Base-by-base conservation (phyloP, 2,797 vertebrate species). In the Sarcoramphus papa region DNA sequence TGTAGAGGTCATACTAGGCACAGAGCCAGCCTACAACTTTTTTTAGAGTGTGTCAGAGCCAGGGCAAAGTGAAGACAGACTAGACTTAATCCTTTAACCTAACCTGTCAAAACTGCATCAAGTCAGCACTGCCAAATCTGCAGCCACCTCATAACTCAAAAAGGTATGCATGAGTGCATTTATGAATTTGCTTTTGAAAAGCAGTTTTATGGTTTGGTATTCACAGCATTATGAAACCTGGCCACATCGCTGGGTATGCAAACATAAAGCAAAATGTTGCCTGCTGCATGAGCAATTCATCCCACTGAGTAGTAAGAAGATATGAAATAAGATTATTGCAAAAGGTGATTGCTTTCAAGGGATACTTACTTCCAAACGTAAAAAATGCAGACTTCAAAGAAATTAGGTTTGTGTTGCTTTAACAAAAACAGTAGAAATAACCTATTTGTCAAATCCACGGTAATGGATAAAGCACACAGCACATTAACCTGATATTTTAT, bases 21-120 rank as follows among this genome's bases (percentile, higher is more conserved):
- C 80, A 76, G 87, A 94, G 96, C 97, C 95, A 93, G 95, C 87
- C 89, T 92, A 94, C 95, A 95, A 97, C 97, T 98, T 98, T 98
- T 97, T 97, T 96, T 96, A 97, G 98, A 98, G 96, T 95, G 96
- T 98, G 98, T 98, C 98, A 97, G 95, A 97, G 97, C 97, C 98
- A 98, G 98, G 98, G 98, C 96, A 96, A 97, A 85, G 95, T 97
- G 98, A 98, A 98, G 98, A 98, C 98, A 98, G 98, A 95, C 97
- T 86, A 95, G 95, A 96, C 97, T 97, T 97, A 96, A 96, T 98
- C 97, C 97, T 97, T 98, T 97, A 96, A 97, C 97, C 97, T 93
- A 96, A 95, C 96, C 97, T 98, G 97, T 97, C 97, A 97, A 95
- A 97, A 93, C 97, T 92, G 92, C 97, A 97, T 98, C 97, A 98